Evolutionary conservation across 1,140 invertebrate species (phyloP).

Genomic region (Drosophila nigromelanica): DNA sequence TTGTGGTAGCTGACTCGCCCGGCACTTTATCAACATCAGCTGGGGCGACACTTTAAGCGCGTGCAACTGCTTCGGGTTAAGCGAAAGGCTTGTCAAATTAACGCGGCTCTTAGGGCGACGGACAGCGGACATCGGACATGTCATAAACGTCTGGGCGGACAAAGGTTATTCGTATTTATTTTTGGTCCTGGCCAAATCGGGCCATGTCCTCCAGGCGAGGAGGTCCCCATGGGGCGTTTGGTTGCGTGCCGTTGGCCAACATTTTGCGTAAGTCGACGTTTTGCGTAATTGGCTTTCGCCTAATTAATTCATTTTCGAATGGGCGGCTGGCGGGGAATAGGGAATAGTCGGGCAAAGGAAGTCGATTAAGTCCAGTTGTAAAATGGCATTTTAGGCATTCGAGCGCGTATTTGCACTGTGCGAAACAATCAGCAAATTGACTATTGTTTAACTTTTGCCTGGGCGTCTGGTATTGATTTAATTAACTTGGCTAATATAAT

Average conservation of each 20-base stretch:
- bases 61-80: not conserved
- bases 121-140: conserved; percentile 3
- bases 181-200: conserved; percentile 25
- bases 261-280: conserved; percentile 67
- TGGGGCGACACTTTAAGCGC: conserved; percentile 37
- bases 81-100: conserved; percentile 61
- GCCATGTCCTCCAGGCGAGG: not conserved
- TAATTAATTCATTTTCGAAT: conserved; percentile 75
- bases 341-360: not conserved
- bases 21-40: conserved; percentile 48
- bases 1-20: conserved; percentile 28
- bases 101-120: conserved; percentile 46
- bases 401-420: conserved; percentile 19
- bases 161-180: conserved; percentile 45
- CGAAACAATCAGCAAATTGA: conserved; percentile 49
- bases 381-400: conserved; percentile 35
- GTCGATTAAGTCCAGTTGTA: conserved; percentile 24
- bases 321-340: conserved; percentile 30
- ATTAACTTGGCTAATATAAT: conserved; percentile 76
- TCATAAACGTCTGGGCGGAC: conserved; percentile 19
- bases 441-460: conserved; percentile 30
- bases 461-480: conserved; percentile 57
- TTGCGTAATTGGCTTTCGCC: conserved; percentile 79
- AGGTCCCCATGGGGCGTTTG: conserved; percentile 35
- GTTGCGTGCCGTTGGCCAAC: conserved; percentile 62